Conservation (phyloP, 2,888 invertebrate genomes). For the Pedicia rivosa region DNA sequence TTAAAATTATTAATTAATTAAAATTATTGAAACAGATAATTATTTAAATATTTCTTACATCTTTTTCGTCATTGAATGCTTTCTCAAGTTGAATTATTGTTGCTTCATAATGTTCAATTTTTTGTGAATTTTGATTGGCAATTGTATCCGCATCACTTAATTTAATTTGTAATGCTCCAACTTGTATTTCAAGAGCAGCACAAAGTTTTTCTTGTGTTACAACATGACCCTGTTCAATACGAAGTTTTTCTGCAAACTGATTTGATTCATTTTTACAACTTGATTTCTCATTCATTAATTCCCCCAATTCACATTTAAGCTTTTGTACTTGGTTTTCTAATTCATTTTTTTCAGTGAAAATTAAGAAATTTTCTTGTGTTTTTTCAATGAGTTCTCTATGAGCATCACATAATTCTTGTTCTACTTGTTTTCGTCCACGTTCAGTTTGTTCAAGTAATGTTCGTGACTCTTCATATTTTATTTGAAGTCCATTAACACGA, state of each 20-base stretch:
- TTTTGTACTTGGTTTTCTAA: slow-evolving; percentile 96
- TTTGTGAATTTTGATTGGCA: no score
- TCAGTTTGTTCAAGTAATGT: slow-evolving; percentile 96
- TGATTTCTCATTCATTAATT: slow-evolving; percentile 96
- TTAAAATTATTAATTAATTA: no score
- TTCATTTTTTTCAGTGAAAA: slow-evolving; percentile 98
- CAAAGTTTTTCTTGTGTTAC: slow-evolving; percentile 96
- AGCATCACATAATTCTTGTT: slow-evolving; percentile 93
- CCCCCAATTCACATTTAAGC: slow-evolving; percentile 96
- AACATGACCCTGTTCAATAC: slow-evolving; percentile 98
- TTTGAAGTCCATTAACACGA: slow-evolving; percentile 91
- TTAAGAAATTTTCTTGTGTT: slow-evolving; percentile 81
- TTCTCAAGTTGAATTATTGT: no score
- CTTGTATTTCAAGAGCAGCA: slow-evolving; percentile 93
- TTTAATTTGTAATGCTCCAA: slow-evolving; percentile 96
- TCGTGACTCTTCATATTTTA: slow-evolving; percentile 96
- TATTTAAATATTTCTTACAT: no score
- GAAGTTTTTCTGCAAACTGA: slow-evolving; percentile 94
- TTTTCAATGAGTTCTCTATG: slow-evolving; percentile 97
- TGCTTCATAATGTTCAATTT: no score
- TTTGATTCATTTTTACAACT: slow-evolving; percentile 97
- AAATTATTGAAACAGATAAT: no score
- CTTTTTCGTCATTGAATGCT: no score
- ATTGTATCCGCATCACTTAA: slow-evolving; percentile 94
- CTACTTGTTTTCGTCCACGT: slow-evolving; percentile 94